A percentile compares a stretch with the other conserved stretches of the same genome.
Conservation (phyloP, 2,113 vertebrate species). For the Ptyas mucosa region DNA sequence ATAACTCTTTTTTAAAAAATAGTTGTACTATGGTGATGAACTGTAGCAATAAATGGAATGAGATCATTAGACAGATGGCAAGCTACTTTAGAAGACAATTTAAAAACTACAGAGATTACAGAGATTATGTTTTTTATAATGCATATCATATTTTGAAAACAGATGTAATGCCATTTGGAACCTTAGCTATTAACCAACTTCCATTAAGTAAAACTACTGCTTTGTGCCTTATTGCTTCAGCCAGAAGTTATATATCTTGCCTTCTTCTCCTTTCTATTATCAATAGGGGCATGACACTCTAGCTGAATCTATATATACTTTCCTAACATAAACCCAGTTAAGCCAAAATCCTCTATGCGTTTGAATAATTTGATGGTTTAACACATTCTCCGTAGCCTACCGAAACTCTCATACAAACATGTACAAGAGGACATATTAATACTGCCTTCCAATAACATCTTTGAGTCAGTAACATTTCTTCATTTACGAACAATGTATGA, state of each 20-base stretch:
- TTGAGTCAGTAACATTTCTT: neutral
- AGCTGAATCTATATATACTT: neutral
- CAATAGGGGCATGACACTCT: neutral
- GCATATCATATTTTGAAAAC: neutral
- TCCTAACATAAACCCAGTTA: neutral
- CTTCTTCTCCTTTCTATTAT: neutral
- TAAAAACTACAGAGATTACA: neutral
- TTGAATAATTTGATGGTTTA: neutral
- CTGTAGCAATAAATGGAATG: neutral
- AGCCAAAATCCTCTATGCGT: neutral
- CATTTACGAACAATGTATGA: neutral
- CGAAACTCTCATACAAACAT: neutral
- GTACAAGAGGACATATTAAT: neutral
- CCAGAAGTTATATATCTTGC: neutral
- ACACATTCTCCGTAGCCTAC: neutral
- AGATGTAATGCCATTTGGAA: neutral
- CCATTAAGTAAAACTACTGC: neutral
- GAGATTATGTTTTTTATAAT: rapidly evolving
- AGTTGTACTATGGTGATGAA: neutral
- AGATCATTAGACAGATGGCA: neutral
- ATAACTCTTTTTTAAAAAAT: neutral
- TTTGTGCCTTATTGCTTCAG: neutral
- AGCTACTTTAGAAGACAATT: neutral
- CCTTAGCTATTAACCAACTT: neutral
- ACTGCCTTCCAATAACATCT: neutral